Evolutionary conservation across 1,140 invertebrate genomes (phyloP), one percentile per base, ranked within the genome.

Genomic region (Drosophila gunungcola): DNA sequence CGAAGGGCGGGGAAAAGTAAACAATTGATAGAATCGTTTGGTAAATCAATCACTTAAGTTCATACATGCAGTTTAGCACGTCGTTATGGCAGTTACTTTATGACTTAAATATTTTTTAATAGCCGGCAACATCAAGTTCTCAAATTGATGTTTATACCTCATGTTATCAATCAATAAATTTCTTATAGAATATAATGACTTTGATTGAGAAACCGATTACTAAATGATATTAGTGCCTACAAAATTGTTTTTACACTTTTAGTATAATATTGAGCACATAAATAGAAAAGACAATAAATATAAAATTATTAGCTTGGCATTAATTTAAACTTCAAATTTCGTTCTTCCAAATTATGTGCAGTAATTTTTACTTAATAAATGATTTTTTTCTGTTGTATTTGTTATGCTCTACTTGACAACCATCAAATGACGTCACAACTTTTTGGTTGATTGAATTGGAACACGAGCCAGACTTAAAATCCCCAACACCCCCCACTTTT

Each of bases 391-490:
- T 21, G 16, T 21, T 21, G 16, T 21, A 21, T 21, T 21, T 21
- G 16, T 21, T 21, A 21, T 34, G 5, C 13, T 1, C 25, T 12
- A 48, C 46, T 48, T 48, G 46, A n/a, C 45, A 49, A 49, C 46
- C 27, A 32, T 27, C 27, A 7, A 2, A 3, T 32, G 27, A 32
- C 25, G 12, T 11, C 9, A 51, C 27, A 51, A 51, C 2, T n/a
- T 34, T 34, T 32, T 52, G 13, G 55, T 25, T 29, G 46, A 58
- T 58, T 58, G 29, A 58, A 41, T 27, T 13, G 42, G 9, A 57
- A 61, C 58, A 61, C 58, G 58, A 61, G 57, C 57, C 45, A 51
- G 32, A 21, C 49, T 36, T 9, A 10, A 52, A 52, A 21, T 36
- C 13, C 49, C 48, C 48, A 11, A 9, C 9, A 38, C 38, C 38